These are phyloP conservation scores for Chromoteleia sp. DNA, from an alignment of 2,888 invertebrate genomes.

Conservation along the genomic window DNA sequence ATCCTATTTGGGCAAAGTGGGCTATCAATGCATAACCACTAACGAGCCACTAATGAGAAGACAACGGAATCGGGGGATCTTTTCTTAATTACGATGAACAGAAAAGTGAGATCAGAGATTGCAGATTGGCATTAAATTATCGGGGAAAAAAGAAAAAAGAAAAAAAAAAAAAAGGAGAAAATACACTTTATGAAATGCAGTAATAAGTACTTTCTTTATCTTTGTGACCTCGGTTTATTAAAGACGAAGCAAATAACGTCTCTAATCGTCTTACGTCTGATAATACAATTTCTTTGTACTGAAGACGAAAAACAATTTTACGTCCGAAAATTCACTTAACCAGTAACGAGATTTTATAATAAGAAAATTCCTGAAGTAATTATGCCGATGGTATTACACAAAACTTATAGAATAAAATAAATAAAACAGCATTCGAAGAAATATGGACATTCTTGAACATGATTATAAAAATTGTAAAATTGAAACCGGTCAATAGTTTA, in stretches of 20 bases:
- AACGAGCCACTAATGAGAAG: conserved; percentile 48
- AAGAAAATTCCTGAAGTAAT: not conserved
- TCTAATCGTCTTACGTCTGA: conserved; percentile 29
- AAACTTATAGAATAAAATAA: too few relatives aligned
- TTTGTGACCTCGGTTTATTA: conserved; percentile 9
- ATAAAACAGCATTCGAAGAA: too few relatives aligned
- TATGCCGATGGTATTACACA: not conserved
- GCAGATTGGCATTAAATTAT: conserved; percentile 9
- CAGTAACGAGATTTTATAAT: conserved; percentile 7
- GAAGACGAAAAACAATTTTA: conserved; percentile 14
- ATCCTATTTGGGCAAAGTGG: conserved; percentile 17
- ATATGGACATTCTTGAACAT: too few relatives aligned
- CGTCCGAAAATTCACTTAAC: conserved; percentile 12
- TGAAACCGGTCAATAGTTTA: too few relatives aligned
- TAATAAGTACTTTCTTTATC: conserved; percentile 5
- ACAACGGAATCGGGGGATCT: conserved; percentile 29
- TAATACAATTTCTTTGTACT: not conserved
- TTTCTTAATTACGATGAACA: conserved; percentile 15
- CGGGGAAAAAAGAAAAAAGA: too few relatives aligned
- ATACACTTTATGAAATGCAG: not conserved
- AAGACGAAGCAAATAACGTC: conserved; percentile 12
- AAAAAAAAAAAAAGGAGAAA: too few relatives aligned
- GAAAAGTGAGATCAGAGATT: conserved; percentile 11
- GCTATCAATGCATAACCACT: conserved; percentile 40
- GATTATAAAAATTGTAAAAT: too few relatives aligned